A percentile compares a stretch with the other conserved stretches of the same genome.
phyloP scores from a whole-genome alignment of 2,888 invertebrate species.

The Anarsia innoxiella region DNA sequence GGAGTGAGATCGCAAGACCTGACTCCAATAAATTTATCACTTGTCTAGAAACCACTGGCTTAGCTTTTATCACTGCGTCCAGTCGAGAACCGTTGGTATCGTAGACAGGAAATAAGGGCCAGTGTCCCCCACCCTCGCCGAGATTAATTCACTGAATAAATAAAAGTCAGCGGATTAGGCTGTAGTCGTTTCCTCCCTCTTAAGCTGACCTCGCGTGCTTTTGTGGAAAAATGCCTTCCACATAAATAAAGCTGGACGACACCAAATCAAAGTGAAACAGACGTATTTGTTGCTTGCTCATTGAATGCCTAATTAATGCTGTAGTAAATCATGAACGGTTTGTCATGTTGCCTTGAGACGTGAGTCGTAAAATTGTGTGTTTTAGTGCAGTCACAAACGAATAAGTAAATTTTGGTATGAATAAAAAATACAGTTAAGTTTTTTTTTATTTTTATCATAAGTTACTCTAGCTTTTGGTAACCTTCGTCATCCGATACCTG shows the following conservation, averaged over 20 bases:
- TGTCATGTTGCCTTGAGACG: too few species aligned
- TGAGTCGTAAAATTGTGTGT: too few species aligned
- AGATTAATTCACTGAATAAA: slow-evolving; percentile 76
- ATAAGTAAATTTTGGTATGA: too few species aligned
- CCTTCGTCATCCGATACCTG: too few species aligned
- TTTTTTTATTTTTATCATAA: too few species aligned
- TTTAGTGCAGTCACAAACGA: too few species aligned
- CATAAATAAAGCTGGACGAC: slow-evolving; percentile 62
- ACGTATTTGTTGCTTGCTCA: slow-evolving; percentile 27
- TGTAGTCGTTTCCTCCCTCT: slow-evolving; percentile 72
- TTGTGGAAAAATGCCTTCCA: slow-evolving; percentile 67
- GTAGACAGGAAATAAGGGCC: slow-evolving; percentile 60
- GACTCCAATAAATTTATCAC: slow-evolving; percentile 14
- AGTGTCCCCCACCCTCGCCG: slow-evolving; percentile 52
- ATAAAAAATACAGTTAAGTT: too few species aligned
- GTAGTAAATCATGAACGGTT: slow-evolving; percentile 5
- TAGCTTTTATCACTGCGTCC: slow-evolving; percentile 49
- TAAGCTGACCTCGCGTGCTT: slow-evolving; percentile 72
- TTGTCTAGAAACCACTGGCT: slow-evolving; percentile 21
- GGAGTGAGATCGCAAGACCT: too few species aligned
- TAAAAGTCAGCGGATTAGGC: slow-evolving; percentile 76
- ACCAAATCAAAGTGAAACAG: slow-evolving; percentile 55
- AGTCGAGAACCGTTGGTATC: slow-evolving; percentile 53
- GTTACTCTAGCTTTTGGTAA: too few species aligned
- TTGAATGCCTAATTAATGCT: slow-evolving; percentile 12